Evolutionary conservation across 2,113 vertebrate species (phyloP).

Genomic region (Sapayoa aenigma): DNA sequence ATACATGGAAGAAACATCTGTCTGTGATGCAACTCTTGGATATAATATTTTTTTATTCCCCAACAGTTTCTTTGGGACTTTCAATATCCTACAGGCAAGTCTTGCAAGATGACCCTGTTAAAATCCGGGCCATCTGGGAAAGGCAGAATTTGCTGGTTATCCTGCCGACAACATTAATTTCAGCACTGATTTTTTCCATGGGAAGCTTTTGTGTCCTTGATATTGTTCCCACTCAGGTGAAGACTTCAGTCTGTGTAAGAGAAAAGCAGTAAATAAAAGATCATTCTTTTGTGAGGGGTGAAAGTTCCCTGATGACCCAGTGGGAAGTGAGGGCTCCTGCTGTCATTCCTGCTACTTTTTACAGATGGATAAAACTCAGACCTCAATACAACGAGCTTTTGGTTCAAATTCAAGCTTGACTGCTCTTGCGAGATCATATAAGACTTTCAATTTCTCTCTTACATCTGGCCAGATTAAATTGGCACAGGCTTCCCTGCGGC

Average conservation of each 20-base stretch:
- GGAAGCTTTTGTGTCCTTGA: not conserved
- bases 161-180: slow-evolving; percentile 11
- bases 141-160: not conserved
- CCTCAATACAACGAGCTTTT: not conserved
- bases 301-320: not conserved
- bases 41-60: not conserved
- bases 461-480: slow-evolving; percentile 25
- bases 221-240: slow-evolving; percentile 18
- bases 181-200: not conserved
- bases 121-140: not conserved
- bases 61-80: not conserved
- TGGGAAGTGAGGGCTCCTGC: slow-evolving; percentile 29
- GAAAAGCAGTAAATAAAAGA: slow-evolving; percentile 25
- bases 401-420: slow-evolving; percentile 18
- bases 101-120: not conserved
- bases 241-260: not conserved
- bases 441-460: slow-evolving; percentile 8
- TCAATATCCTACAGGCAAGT: slow-evolving; percentile 16
- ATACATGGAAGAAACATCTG: slow-evolving; percentile 29
- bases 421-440: not conserved
- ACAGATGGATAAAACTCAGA: slow-evolving; percentile 23
- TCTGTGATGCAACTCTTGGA: slow-evolving; percentile 19
- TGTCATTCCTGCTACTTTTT: slow-evolving; percentile 1
- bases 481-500: not conserved
- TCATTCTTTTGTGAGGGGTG: not conserved